A percentile compares a stretch with the other conserved stretches of the same genome.
These are phyloP conservation scores for Dipodomys stephensi DNA, from an alignment of 2,113 vertebrate species.

Conservation along the genomic window DNA sequence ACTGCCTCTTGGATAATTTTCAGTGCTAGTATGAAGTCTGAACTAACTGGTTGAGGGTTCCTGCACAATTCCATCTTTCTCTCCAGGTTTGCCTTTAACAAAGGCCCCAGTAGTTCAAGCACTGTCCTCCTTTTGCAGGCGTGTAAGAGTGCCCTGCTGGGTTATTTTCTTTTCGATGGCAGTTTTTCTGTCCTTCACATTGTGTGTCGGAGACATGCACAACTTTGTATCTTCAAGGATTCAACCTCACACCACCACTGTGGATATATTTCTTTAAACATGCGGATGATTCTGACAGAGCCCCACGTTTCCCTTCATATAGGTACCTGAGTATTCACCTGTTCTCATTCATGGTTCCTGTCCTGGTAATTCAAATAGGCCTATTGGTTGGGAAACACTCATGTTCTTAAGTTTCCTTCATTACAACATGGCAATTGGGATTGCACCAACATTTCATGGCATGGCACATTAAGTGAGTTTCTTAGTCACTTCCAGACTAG, in stretches of 20 bases:
- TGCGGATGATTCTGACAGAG: background rate
- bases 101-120: background rate
- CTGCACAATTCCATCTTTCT: background rate
- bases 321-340: background rate
- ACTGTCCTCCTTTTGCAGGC: rapidly evolving
- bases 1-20: background rate
- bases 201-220: too few species aligned
- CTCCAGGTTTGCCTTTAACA: background rate
- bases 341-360: background rate
- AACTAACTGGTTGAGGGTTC: background rate
- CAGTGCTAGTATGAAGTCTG: background rate
- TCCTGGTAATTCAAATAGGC: background rate
- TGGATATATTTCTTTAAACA: background rate
- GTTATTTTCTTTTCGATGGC: background rate
- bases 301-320: background rate
- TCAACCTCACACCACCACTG: background rate
- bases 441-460: background rate
- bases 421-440: background rate
- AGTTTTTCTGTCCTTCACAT: background rate
- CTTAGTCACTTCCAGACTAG: background rate
- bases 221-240: background rate
- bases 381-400: background rate
- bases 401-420: background rate
- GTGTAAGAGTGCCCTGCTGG: too few species aligned
- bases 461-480: background rate